Conservation (phyloP, 1,140 invertebrate genomes). For the Chymomyza costata region DNA sequence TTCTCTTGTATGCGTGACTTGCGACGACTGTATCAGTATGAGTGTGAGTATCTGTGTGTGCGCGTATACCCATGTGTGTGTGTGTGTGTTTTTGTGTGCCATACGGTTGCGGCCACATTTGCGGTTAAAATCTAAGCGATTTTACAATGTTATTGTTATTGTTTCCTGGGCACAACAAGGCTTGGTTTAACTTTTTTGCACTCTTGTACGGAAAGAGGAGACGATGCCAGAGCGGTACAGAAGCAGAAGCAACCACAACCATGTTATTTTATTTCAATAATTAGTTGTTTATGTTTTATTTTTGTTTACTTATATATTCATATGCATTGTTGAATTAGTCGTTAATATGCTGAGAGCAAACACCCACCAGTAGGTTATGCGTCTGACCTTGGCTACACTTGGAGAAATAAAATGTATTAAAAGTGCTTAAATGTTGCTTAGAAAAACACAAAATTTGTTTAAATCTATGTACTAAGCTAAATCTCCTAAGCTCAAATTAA, state of each 20-base stretch:
- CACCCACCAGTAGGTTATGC: constrained; percentile 21
- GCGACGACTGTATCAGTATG: no score
- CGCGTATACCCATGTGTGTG: not conserved
- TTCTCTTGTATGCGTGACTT: constrained; percentile 57
- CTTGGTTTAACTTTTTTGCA: no score
- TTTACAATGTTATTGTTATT: constrained; percentile 73
- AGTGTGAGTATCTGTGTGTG: not conserved
- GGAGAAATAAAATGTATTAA: no score
- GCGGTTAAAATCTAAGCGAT: constrained; percentile 71
- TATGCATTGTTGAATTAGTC: constrained; percentile 71
- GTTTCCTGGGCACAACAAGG: no score
- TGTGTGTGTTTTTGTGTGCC: no score
- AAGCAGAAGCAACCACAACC: not conserved
- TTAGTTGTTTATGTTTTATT: constrained; percentile 70
- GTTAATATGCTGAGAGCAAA: constrained; percentile 69
- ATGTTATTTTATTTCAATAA: constrained; percentile 55
- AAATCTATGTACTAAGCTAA: no score
- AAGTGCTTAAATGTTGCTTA: no score
- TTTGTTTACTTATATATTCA: constrained; percentile 72
- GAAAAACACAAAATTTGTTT: no score
- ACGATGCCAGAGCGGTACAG: no score
- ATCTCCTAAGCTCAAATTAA: no score
- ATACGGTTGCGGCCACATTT: constrained; percentile 38
- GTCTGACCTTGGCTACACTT: no score
- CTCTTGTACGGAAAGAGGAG: no score